Percentiles rank a stretch among this genome's conserved stretches.
Evolutionary conservation across 2,888 invertebrate genomes (phyloP).

Genomic region (Cosmopolites sordidus): DNA sequence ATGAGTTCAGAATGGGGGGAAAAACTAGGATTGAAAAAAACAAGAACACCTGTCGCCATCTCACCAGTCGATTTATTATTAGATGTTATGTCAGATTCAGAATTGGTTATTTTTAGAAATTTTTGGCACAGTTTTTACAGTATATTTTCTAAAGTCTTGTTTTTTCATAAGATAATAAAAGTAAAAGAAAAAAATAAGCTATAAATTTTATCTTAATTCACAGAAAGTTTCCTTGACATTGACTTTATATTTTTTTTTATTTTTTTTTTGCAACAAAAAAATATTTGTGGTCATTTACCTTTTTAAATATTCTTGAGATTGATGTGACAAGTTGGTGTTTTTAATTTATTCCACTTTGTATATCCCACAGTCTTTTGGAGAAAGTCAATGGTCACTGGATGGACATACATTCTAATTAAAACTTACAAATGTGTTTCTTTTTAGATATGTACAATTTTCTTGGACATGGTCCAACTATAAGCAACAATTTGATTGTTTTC

Average conservation of each 20-base stretch:
- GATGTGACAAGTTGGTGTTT: no score
- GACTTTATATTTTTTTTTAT: background rate
- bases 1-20: background rate
- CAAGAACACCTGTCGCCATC: slow-evolving; percentile 1
- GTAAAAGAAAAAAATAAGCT: background rate
- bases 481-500: no score
- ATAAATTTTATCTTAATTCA: background rate
- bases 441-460: no score
- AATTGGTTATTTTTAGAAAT: background rate
- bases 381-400: no score
- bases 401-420: no score
- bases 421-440: no score
- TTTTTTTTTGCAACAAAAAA: no score
- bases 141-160: background rate
- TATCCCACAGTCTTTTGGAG: no score
- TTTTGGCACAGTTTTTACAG: slow-evolving; percentile 1
- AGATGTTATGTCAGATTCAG: background rate
- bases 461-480: no score
- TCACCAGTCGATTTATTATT: background rate
- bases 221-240: background rate
- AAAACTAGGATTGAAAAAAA: background rate
- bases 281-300: no score
- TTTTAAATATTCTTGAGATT: no score
- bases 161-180: background rate
- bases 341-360: no score